Evolutionary conservation across 1,140 invertebrate species (phyloP).

Genomic region (Euwallacea fornicatus): DNA sequence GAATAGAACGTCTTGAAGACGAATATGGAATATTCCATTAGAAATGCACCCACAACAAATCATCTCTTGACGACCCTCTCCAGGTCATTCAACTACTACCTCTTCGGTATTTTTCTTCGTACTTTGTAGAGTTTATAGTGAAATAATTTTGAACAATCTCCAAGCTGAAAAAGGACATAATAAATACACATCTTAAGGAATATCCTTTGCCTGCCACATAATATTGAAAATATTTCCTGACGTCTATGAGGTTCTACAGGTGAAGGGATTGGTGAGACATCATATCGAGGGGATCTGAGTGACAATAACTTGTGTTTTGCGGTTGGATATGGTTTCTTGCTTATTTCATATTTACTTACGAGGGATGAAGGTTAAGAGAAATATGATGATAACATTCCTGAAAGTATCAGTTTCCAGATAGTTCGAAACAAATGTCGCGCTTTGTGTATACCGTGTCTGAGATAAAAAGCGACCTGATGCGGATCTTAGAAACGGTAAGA

Average conservation of each 20-base stretch:
- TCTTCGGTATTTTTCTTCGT: too few relatives aligned
- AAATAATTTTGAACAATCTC: too few relatives aligned
- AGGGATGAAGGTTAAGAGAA: not conserved
- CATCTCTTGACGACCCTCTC: too few relatives aligned
- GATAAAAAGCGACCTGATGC: too few relatives aligned
- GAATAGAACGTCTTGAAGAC: not conserved
- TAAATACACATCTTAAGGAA: not conserved
- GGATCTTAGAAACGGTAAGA: too few relatives aligned
- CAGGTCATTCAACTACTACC: too few relatives aligned
- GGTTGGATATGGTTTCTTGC: conserved; percentile 29
- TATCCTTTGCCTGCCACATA: not conserved
- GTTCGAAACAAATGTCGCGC: too few relatives aligned
- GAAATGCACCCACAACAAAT: too few relatives aligned
- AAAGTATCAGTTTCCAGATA: too few relatives aligned
- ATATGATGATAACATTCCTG: conserved; percentile 10
- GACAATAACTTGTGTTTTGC: conserved; percentile 45
- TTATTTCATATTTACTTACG: conserved; percentile 46
- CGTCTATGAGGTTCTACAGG: conserved; percentile 41
- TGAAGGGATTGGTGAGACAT: conserved; percentile 46
- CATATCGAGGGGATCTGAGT: conserved; percentile 44
- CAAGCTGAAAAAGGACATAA: not conserved
- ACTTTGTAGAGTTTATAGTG: too few relatives aligned
- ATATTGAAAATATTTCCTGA: conserved; percentile 22
- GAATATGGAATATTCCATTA: not conserved
- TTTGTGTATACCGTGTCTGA: too few relatives aligned